Conservation (phyloP, 2,113 vertebrate genomes). For the Regulus satrapa region DNA sequence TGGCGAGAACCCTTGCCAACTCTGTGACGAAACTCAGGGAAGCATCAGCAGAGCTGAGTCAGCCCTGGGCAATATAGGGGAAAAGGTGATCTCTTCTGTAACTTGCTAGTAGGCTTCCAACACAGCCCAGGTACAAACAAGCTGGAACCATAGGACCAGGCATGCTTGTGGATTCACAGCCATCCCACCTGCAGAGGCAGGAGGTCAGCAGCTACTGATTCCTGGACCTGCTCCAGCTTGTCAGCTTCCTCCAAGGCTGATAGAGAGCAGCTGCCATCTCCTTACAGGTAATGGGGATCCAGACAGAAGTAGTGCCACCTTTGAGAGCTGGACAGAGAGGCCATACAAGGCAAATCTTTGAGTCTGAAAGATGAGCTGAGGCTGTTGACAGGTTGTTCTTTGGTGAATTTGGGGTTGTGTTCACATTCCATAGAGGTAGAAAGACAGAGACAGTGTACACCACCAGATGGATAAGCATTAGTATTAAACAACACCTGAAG, state of each 20-base stretch:
- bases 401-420: not conserved
- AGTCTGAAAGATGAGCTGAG: not conserved
- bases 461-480: not conserved
- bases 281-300: fast-evolving
- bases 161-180: not conserved
- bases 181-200: not conserved
- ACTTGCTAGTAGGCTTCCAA: not conserved
- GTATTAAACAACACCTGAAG: not conserved
- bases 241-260: not conserved
- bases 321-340: not conserved
- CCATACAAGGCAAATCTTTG: not conserved
- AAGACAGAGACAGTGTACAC: not conserved
- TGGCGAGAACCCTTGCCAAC: not conserved
- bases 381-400: not conserved
- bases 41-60: not conserved
- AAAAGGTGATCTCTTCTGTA: not conserved
- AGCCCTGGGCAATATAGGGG: not conserved
- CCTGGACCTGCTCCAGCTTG: not conserved
- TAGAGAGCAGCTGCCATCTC: not conserved
- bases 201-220: not conserved
- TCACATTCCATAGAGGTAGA: not conserved
- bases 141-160: not conserved
- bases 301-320: not conserved
- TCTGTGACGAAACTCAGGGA: not conserved
- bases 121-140: not conserved